Percentiles rank a stretch among this genome's conserved stretches.
phyloP scores from a whole-genome alignment of 2,113 vertebrate genomes.

The Pyxicephalus adspersus region DNA sequence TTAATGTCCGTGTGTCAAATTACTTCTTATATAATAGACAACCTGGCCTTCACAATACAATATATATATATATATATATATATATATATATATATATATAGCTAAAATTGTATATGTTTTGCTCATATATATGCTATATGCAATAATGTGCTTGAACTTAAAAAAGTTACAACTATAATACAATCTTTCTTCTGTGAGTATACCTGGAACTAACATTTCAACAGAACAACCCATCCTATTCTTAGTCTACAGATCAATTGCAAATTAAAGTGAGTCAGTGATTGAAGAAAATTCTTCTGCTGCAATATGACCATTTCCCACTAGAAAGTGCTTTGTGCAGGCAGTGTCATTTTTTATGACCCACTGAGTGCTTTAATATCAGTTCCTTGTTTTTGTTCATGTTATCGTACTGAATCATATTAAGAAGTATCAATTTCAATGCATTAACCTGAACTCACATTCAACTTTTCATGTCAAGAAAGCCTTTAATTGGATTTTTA shows the following conservation, averaged over 20 bases:
- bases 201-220: conserved; percentile 12
- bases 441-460: conserved; percentile 73
- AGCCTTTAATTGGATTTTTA: conserved; percentile 80
- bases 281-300: conserved; percentile 46
- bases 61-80: no score
- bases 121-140: conserved; percentile 12
- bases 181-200: background rate
- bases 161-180: background rate
- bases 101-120: no score
- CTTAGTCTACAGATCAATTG: background rate
- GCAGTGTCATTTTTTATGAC: conserved; percentile 49
- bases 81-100: no score
- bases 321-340: conserved; percentile 39
- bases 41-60: no score
- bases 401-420: conserved; percentile 67
- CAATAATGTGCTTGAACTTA: background rate
- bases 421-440: conserved; percentile 74
- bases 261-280: conserved; percentile 7
- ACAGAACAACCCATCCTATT: conserved; percentile 28
- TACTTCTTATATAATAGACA: no score
- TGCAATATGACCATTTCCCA: conserved; percentile 41
- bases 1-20: no score
- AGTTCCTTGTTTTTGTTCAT: conserved; percentile 59
- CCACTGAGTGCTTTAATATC: conserved; percentile 63
- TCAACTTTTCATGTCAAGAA: conserved; percentile 76